phyloP scores from a whole-genome alignment of 2,797 vertebrate species.

The Neomorphus geoffroyi region DNA sequence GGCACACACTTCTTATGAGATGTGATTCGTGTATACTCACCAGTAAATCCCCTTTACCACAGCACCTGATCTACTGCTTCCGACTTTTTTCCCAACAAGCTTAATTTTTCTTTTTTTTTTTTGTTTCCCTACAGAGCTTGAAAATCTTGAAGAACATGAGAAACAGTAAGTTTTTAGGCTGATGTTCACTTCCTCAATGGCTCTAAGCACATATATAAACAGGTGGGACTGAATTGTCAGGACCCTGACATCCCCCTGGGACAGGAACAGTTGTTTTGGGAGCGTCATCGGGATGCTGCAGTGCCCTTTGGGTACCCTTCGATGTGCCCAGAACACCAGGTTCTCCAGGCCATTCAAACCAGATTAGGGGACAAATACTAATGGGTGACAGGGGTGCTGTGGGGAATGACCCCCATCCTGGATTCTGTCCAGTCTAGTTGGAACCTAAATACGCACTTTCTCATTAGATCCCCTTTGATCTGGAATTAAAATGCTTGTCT shows the following conservation, averaged over 20 bases:
- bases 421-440: background rate
- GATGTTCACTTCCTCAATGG: background rate
- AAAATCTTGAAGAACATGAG: slow-evolving; percentile 79
- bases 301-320: background rate
- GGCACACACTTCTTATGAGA: background rate
- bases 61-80: background rate
- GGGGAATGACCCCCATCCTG: background rate
- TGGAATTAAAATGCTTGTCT: background rate
- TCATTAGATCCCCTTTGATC: background rate
- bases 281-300: background rate
- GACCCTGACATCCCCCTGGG: background rate
- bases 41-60: background rate
- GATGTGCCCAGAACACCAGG: background rate
- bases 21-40: rapidly evolving
- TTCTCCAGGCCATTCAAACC: background rate
- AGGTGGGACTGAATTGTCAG: background rate
- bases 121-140: slow-evolving; percentile 72
- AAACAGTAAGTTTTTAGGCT: slow-evolving; percentile 77
- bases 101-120: background rate
- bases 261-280: background rate
- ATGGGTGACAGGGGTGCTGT: background rate
- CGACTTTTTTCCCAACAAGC: background rate
- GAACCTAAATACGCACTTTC: background rate
- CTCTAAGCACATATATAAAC: background rate
- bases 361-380: background rate